Conservation (phyloP, 2,888 invertebrate species). For the Furcula furcula region DNA sequence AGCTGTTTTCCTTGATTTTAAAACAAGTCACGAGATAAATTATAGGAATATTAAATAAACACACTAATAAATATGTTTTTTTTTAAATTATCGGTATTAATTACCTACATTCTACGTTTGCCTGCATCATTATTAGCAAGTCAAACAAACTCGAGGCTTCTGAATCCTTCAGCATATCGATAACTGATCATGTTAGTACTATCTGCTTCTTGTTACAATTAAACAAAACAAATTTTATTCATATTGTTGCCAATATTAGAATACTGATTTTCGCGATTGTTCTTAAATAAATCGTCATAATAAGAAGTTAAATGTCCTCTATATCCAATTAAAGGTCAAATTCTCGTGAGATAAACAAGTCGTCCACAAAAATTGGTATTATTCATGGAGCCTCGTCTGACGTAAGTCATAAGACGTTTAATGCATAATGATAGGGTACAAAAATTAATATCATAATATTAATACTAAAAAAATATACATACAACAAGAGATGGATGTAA, state of each 20-base stretch:
- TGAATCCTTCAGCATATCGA: conserved; percentile 18
- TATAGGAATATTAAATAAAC: too few relatives aligned
- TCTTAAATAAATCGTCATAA: conserved; percentile 6
- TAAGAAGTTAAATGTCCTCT: not conserved
- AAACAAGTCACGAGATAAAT: too few relatives aligned
- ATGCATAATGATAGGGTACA: too few relatives aligned
- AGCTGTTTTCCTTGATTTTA: too few relatives aligned
- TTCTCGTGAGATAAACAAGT: not conserved
- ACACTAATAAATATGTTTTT: too few relatives aligned
- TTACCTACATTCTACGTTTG: conserved; percentile 5
- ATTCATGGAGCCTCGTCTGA: too few relatives aligned
- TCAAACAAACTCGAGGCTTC: conserved; percentile 10
- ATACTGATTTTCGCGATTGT: conserved; percentile 7
- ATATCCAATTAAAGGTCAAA: not conserved
- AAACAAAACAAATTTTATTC: conserved; percentile 12
- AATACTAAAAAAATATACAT: too few relatives aligned
- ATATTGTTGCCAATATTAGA: conserved; percentile 17
- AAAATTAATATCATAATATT: too few relatives aligned
- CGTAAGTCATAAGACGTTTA: too few relatives aligned
- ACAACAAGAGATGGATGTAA: too few relatives aligned
- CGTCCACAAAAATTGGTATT: not conserved
- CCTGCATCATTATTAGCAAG: too few relatives aligned
- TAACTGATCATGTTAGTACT: conserved; percentile 25
- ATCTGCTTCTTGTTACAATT: conserved; percentile 9
- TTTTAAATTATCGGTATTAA: too few relatives aligned